Evolutionary conservation across 2,888 invertebrate species (phyloP).

Genomic region (Leptinotarsa haldemani): DNA sequence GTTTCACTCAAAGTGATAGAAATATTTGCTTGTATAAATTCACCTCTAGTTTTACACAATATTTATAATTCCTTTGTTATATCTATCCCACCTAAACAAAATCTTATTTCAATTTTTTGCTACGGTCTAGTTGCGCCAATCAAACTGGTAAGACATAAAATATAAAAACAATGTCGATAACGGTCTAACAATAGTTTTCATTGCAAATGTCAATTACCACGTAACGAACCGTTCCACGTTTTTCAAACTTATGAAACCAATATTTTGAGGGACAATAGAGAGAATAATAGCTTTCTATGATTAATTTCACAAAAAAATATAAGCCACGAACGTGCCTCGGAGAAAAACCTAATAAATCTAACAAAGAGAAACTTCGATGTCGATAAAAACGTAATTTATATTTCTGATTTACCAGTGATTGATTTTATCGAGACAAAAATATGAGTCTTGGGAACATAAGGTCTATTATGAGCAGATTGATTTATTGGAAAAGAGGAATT

Average conservation of each 20-base stretch:
- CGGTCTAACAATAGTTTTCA: slow-evolving; percentile 11
- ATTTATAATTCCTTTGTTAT: too few species aligned
- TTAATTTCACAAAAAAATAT: slow-evolving; percentile 17
- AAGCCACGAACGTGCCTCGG: slow-evolving; percentile 6
- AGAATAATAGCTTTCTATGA: slow-evolving; percentile 23
- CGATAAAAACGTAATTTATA: slow-evolving; percentile 11
- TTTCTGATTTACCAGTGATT: slow-evolving; percentile 19
- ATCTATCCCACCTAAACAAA: not conserved
- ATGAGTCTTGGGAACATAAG: not conserved
- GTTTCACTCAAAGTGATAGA: too few species aligned
- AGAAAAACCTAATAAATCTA: slow-evolving; percentile 15
- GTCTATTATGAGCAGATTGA: not conserved
- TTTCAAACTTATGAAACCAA: slow-evolving; percentile 19
- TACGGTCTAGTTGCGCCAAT: not conserved
- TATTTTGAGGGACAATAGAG: slow-evolving; percentile 10
- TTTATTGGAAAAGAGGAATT: not conserved
- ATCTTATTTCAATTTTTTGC: not conserved
- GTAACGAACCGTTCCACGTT: slow-evolving; percentile 16
- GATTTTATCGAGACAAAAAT: slow-evolving; percentile 9
- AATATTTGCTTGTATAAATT: too few species aligned
- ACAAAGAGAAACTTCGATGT: slow-evolving; percentile 4
- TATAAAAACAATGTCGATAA: not conserved
- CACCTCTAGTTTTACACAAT: too few species aligned
- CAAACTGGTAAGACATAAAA: not conserved
- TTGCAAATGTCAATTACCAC: slow-evolving; percentile 19